Conservation (phyloP, 2,888 invertebrate species). For the Pheosia tremula region DNA sequence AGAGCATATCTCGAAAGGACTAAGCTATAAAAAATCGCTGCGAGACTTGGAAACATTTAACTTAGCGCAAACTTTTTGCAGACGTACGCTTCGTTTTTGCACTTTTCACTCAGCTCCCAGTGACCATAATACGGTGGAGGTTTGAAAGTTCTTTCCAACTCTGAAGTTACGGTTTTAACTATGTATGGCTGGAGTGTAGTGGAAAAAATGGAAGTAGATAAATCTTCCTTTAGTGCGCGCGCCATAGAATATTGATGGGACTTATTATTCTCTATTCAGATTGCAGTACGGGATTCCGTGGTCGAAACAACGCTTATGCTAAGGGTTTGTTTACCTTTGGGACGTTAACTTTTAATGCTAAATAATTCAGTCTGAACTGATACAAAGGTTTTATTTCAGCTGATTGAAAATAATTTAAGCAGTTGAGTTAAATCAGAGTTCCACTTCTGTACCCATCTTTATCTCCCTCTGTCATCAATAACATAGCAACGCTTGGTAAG, state of each 20-base stretch:
- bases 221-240: slow-evolving; percentile 32
- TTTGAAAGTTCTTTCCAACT: slow-evolving; percentile 49
- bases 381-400: too few species aligned
- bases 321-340: not conserved
- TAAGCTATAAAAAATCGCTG: slow-evolving; percentile 52
- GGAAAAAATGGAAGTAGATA: slow-evolving; percentile 35
- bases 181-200: slow-evolving; percentile 38
- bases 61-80: slow-evolving; percentile 54
- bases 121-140: slow-evolving; percentile 63
- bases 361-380: not conserved
- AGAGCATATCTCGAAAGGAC: slow-evolving; percentile 41
- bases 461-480: too few species aligned
- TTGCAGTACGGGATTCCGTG: not conserved
- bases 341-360: not conserved
- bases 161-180: slow-evolving; percentile 56
- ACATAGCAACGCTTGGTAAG: too few species aligned
- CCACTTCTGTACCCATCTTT: too few species aligned
- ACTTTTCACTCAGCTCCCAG: slow-evolving; percentile 54
- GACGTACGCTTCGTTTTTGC: slow-evolving; percentile 52
- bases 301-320: not conserved
- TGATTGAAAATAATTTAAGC: too few species aligned
- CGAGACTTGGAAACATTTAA: slow-evolving; percentile 64
- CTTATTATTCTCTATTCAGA: slow-evolving; percentile 19
- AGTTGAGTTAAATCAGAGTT: too few species aligned
- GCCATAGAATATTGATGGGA: slow-evolving; percentile 43